Conservation (phyloP, 2,888 invertebrate genomes). For the Agonum fuliginosum region DNA sequence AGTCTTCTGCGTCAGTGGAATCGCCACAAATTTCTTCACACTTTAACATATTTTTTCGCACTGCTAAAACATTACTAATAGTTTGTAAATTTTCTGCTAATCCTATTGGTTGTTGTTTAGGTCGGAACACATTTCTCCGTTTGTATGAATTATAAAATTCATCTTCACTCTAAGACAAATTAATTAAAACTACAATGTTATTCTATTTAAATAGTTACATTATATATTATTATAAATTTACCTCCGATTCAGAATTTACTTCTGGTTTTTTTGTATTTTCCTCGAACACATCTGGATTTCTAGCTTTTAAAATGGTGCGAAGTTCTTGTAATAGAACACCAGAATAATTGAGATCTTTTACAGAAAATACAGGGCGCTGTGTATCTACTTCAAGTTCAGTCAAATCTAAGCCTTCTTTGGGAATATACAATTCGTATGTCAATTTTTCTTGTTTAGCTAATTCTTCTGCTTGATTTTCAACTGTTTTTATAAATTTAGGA, state of each 20-base stretch:
- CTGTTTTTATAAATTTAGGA: not conserved
- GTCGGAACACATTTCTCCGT: constrained; percentile 42
- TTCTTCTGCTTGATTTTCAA: constrained; percentile 36
- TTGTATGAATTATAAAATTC: constrained; percentile 34
- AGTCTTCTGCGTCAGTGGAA: constrained; percentile 11
- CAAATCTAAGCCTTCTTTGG: constrained; percentile 52
- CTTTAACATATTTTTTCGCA: constrained; percentile 46
- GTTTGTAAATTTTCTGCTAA: constrained; percentile 50
- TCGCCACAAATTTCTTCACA: constrained; percentile 51
- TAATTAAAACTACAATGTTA: no score
- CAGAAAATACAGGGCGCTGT: constrained; percentile 49
- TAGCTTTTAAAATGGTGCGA: constrained; percentile 46
- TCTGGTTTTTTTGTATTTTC: constrained; percentile 48
- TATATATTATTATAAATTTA: constrained; percentile 3
- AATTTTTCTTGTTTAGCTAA: constrained; percentile 44
- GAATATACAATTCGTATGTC: constrained; percentile 53
- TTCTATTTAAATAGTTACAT: no score
- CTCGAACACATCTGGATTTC: constrained; percentile 52
- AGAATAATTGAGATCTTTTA: constrained; percentile 51
- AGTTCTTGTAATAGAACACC: constrained; percentile 47
- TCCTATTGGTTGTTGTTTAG: constrained; percentile 48
- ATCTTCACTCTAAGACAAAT: constrained; percentile 42
- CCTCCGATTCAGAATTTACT: constrained; percentile 50
- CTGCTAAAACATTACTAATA: constrained; percentile 42
- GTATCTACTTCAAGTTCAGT: constrained; percentile 51